phyloP scores from a whole-genome alignment of 2,888 invertebrate species.

The Agrotis exclamationis region DNA sequence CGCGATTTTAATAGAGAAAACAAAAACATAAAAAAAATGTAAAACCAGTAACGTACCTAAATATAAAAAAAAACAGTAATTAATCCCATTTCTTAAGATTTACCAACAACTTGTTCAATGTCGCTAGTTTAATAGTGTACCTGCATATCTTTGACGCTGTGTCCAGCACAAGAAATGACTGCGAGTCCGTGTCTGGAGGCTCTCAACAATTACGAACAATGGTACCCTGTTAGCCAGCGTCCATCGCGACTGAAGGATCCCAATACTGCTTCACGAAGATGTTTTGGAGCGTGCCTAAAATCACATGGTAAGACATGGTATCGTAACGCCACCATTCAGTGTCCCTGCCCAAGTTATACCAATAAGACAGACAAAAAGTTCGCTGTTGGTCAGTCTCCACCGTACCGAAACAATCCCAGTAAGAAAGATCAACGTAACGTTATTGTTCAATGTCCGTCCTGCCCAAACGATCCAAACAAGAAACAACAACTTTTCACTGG shows the following conservation, averaged over 20 bases:
- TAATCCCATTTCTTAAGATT: not conserved
- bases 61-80: not conserved
- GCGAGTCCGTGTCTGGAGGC: not conserved
- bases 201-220: not conserved
- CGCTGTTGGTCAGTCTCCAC: no score
- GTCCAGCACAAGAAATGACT: not conserved
- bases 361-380: not conserved
- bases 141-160: not conserved
- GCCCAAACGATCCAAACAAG: not conserved
- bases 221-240: not conserved
- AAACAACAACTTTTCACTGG: not conserved
- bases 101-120: conserved; percentile 9
- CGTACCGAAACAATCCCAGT: no score
- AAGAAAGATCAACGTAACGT: not conserved
- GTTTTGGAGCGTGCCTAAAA: not conserved
- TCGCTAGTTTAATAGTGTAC: not conserved
- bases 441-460: not conserved
- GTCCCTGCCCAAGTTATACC: not conserved
- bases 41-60: conserved; percentile 8
- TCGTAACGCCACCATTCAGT: not conserved
- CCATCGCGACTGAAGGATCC: not conserved
- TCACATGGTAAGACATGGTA: not conserved
- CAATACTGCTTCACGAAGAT: not conserved
- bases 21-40: conserved; percentile 24
- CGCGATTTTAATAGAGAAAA: not conserved